Conservation (phyloP, 2,797 vertebrate genomes). For the Rhyacichthys aspro region DNA sequence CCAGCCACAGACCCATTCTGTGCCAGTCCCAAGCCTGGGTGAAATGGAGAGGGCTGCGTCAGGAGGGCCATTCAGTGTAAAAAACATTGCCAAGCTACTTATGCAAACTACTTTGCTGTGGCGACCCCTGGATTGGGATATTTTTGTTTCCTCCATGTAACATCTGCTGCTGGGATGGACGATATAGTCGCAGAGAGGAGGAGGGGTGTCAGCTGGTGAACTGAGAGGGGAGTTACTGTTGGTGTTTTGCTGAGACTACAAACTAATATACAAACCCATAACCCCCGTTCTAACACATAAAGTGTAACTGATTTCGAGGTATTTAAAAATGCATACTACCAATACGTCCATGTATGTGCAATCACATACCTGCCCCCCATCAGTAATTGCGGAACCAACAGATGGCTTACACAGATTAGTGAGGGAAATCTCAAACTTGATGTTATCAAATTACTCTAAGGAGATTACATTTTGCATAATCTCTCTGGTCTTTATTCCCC, state of each 20-base stretch:
- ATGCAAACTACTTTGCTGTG: too few species aligned
- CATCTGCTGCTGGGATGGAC: slow-evolving; percentile 47
- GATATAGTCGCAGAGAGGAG: slow-evolving; percentile 17
- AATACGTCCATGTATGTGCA: slow-evolving; percentile 31
- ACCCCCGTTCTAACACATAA: slow-evolving; percentile 21
- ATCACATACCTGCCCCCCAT: slow-evolving; percentile 7
- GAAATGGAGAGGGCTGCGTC: too few species aligned
- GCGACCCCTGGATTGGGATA: too few species aligned
- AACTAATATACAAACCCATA: slow-evolving; percentile 1
- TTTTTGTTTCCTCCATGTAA: slow-evolving; percentile 36
- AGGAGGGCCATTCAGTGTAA: too few species aligned
- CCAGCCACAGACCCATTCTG: too few species aligned
- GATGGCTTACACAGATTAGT: slow-evolving; percentile 78
- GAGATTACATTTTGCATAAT: slow-evolving; percentile 74
- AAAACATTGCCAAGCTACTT: too few species aligned
- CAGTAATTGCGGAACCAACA: slow-evolving; percentile 58
- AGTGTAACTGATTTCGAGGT: slow-evolving; percentile 29
- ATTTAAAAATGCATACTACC: slow-evolving; percentile 35
- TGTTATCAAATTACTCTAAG: slow-evolving; percentile 68
- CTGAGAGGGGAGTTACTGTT: slow-evolving; percentile 16
- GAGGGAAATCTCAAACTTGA: slow-evolving; percentile 72
- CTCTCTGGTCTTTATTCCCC: slow-evolving; percentile 51
- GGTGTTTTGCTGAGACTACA: background rate
- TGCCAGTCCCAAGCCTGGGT: too few species aligned
- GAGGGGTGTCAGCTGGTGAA: slow-evolving; percentile 12